Evolutionary conservation across 2,888 invertebrate species (phyloP).

Genomic region (Andricus curvator): DNA sequence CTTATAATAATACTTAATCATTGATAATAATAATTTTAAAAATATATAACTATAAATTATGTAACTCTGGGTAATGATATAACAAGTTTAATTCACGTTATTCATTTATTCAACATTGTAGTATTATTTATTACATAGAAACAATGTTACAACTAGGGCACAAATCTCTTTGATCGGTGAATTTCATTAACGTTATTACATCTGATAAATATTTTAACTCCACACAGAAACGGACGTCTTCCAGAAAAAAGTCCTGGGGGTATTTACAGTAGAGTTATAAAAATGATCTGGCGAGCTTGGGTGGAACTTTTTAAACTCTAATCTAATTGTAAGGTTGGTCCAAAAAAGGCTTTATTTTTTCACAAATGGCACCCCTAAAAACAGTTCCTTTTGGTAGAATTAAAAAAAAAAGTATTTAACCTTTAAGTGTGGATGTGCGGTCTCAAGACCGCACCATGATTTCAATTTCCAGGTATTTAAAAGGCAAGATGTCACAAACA

Average conservation of each 20-base stretch:
- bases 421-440: no score
- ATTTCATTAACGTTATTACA: conserved; percentile 10
- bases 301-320: not conserved
- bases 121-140: conserved; percentile 29
- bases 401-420: no score
- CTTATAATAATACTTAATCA: no score
- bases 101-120: conserved; percentile 36
- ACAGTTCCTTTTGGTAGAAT: no score
- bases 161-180: conserved; percentile 3
- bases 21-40: no score
- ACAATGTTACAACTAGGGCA: conserved; percentile 25
- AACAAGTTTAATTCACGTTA: not conserved
- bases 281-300: not conserved
- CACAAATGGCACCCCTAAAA: no score
- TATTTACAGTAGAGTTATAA: conserved; percentile 1
- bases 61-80: no score
- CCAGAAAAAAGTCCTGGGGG: not conserved
- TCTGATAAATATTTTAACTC: conserved; percentile 12
- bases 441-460: no score
- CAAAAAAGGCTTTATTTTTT: no score
- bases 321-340: not conserved
- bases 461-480: no score
- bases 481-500: no score
- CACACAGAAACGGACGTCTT: not conserved
- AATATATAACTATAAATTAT: no score